phyloP scores from a whole-genome alignment of 2,888 invertebrate species.

The Lacanobia wlatinum region DNA sequence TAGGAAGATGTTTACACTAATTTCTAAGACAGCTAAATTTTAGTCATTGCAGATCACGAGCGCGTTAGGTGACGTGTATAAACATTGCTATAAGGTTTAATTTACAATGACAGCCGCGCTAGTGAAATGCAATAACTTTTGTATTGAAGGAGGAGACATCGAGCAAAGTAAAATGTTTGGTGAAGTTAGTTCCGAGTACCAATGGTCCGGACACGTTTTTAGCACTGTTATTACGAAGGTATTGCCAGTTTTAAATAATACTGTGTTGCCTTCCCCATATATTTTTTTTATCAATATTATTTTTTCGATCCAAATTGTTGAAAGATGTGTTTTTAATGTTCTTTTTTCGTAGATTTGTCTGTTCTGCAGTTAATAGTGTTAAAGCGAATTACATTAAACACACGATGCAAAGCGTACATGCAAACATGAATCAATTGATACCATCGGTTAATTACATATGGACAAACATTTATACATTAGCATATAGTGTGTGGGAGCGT shows the following conservation, averaged over 20 bases:
- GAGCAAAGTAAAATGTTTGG: conserved; percentile 41
- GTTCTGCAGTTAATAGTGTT: conserved; percentile 62
- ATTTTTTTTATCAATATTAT: neutral
- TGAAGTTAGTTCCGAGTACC: conserved; percentile 24
- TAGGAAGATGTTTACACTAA: conserved; percentile 46
- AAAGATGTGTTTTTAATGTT: neutral
- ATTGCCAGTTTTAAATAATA: conserved; percentile 24
- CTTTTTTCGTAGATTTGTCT: conserved; percentile 68
- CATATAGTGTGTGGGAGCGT: conserved; percentile 52
- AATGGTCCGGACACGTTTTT: conserved; percentile 20
- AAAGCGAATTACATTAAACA: conserved; percentile 69
- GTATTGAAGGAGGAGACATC: conserved; percentile 24
- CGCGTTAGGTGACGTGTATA: conserved; percentile 5
- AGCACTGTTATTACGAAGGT: conserved; percentile 37
- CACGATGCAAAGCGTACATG: conserved; percentile 80
- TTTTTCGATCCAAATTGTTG: neutral
- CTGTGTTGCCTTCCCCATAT: conserved; percentile 57
- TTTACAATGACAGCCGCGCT: conserved; percentile 35
- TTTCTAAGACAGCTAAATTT: conserved; percentile 28
- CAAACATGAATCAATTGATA: conserved; percentile 65
- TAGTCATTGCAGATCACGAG: conserved; percentile 25
- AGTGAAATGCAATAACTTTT: conserved; percentile 31
- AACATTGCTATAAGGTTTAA: conserved; percentile 34
- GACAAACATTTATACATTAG: conserved; percentile 60
- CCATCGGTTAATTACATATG: conserved; percentile 55